Conservation (phyloP, 1,140 invertebrate genomes). For the Solenopsis fugax region DNA sequence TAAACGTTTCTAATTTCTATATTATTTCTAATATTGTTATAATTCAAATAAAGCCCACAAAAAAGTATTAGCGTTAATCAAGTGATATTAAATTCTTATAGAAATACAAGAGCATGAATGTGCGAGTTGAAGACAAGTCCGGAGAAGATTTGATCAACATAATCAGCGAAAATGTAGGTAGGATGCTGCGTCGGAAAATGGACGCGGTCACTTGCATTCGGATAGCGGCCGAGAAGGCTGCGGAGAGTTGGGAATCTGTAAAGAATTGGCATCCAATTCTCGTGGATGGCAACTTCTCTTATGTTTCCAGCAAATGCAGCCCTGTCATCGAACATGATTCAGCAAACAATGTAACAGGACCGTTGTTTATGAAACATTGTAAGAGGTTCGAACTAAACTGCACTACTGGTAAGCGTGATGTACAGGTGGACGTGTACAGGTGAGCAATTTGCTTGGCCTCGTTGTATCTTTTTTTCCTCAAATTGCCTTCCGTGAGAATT, state of each 20-base stretch:
- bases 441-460: slow-evolving; percentile 48
- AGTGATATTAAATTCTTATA: slow-evolving; percentile 81
- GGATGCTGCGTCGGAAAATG: slow-evolving; percentile 93
- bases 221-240: slow-evolving; percentile 89
- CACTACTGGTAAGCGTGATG: background rate
- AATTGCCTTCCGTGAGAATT: background rate
- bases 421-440: slow-evolving; percentile 74
- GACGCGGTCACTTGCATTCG: slow-evolving; percentile 93
- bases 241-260: slow-evolving; percentile 79
- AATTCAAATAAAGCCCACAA: background rate
- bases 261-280: slow-evolving; percentile 85
- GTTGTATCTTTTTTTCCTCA: background rate
- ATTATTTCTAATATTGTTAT: background rate
- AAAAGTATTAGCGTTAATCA: background rate
- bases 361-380: too few species aligned
- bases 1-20: background rate
- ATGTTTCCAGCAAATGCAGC: slow-evolving; percentile 92
- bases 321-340: slow-evolving; percentile 76
- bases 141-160: slow-evolving; percentile 91
- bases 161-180: slow-evolving; percentile 91
- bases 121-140: slow-evolving; percentile 91
- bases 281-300: slow-evolving; percentile 86
- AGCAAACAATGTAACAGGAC: slow-evolving; percentile 11
- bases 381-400: too few species aligned
- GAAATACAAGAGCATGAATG: slow-evolving; percentile 92